phyloP scores from a whole-genome alignment of 2,113 vertebrate genomes.

The Junco hyemalis region DNA sequence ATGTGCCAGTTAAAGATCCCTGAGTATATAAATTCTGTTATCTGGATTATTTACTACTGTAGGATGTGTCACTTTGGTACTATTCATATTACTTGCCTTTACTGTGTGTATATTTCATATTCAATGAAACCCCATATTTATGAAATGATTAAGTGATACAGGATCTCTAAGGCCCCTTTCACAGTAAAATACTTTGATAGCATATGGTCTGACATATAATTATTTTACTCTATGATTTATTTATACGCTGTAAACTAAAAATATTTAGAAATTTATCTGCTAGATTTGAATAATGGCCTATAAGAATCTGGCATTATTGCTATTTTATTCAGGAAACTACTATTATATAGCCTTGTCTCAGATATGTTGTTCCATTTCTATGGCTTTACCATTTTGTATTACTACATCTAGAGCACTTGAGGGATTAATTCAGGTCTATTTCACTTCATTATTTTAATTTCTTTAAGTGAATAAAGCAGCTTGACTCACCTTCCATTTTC shows the following conservation, averaged over 20 bases:
- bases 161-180: neutral
- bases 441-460: neutral
- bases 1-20: neutral
- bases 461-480: neutral
- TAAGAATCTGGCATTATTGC: neutral
- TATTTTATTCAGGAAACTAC: neutral
- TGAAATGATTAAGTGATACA: neutral
- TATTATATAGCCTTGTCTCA: neutral
- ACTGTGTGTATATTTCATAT: neutral
- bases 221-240: conserved; percentile 3
- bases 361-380: neutral
- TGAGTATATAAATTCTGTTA: neutral
- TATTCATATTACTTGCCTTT: neutral
- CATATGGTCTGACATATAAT: conserved; percentile 11
- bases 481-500: neutral
- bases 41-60: neutral
- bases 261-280: conserved; percentile 3
- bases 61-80: neutral
- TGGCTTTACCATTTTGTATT: neutral
- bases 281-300: neutral
- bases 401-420: neutral
- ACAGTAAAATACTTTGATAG: neutral
- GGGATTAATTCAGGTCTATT: neutral
- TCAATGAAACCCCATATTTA: neutral
- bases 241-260: neutral